Base-by-base conservation (phyloP, 2,888 invertebrate species). In the Mythimna lalbum region DNA sequence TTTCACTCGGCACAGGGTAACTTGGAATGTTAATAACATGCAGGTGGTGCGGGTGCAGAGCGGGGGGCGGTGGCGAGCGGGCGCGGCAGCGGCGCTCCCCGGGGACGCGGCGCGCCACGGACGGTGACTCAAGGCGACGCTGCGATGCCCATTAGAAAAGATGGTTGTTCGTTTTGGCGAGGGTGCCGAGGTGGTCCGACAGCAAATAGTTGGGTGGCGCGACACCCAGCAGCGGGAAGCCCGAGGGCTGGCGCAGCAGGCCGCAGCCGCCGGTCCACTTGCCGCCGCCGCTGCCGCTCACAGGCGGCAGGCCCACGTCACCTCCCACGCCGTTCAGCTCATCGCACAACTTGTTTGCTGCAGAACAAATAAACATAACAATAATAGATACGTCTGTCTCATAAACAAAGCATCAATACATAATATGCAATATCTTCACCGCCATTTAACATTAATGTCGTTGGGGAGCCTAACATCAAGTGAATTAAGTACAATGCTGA, bases 201-300 rank as follows among this genome's bases (percentile, higher is more conserved):
- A 97, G 94, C 56, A 97, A 94, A 87, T 97, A 97, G 86, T 96
- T 96, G 76, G 97, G 97, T 12, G 96, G 96, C 52, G 96, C 96
- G 53, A 96, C 96, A 56, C 96, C 96, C 61, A 97, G 93, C 62
- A 97, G 93, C 80, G 96, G 97, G 93, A 96, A 97, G 88, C 96
- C 97, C 56, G 96, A 96, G 79, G 95, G 96, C 92, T 97, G 94
- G 90, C 97, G 95, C 90, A 97, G 93, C 93, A 97, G 90, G 85
- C 97, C 94, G 94, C 97, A 94, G 93, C 97, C 94, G 81, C 97
- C 96, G 78, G 96, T 93, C 97, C 97, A 96, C 90, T 96, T 96
- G 81, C 95, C 95, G 60, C 94, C 93, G 63, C 94, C 93, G 64
- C 92, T 92, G 78, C 93, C 90, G 77, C 93, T 93, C 84, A 92